Evolutionary conservation across 2,888 invertebrate genomes (phyloP).

Genomic region (Mesorhabditis sp.): DNA sequence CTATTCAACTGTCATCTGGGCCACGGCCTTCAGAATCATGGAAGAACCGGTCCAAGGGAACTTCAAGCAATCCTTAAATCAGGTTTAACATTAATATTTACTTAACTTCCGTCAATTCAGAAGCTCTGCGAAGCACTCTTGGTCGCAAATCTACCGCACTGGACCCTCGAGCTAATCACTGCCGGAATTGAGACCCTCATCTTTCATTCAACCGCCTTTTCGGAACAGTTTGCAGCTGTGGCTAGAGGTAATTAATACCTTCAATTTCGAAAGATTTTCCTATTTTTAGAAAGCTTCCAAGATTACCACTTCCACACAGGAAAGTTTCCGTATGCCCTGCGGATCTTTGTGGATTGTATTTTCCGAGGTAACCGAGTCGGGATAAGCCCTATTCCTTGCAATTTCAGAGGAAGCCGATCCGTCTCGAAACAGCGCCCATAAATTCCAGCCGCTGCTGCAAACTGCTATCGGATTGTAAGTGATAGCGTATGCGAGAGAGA

Average conservation of each 20-base stretch:
- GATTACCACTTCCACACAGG: not conserved
- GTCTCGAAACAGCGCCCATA: not conserved
- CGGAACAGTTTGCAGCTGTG: slow-evolving; percentile 3
- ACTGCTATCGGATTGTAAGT: not conserved
- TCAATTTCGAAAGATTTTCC: not conserved
- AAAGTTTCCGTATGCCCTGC: not conserved
- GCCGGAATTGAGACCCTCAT: not conserved
- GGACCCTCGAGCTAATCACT: not conserved
- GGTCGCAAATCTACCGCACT: slow-evolving; percentile 1
- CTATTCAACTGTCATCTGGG: slow-evolving; percentile 12
- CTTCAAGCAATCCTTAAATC: slow-evolving; percentile 14
- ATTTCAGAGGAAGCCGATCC: not conserved
- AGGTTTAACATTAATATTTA: not conserved
- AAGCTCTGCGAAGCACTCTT: slow-evolving; percentile 2
- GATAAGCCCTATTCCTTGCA: not conserved
- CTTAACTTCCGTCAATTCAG: not conserved
- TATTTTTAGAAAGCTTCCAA: not conserved
- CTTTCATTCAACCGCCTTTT: slow-evolving; percentile 2
- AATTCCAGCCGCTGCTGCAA: not conserved
- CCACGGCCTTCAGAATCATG: slow-evolving; percentile 14
- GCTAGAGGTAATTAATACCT: not conserved
- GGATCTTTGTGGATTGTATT: slow-evolving; percentile 4
- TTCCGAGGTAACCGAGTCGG: not conserved
- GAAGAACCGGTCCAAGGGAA: slow-evolving; percentile 21
- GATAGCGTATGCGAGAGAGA: too few species aligned